phyloP scores from a whole-genome alignment of 1,140 invertebrate genomes.

The Amyelois transitella region DNA sequence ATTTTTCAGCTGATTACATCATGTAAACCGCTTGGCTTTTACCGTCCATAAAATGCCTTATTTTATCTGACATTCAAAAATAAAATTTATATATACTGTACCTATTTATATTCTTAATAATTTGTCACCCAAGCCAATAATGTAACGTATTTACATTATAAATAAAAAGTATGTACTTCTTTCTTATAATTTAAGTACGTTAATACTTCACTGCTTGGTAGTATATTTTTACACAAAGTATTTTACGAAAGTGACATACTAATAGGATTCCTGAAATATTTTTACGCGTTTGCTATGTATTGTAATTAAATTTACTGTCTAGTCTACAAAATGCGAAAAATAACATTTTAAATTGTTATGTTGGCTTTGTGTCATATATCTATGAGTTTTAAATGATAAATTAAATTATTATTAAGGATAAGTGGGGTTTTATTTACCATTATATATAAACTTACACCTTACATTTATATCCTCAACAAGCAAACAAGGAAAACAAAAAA shows the following conservation, averaged over 20 bases:
- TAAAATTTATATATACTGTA: not conserved
- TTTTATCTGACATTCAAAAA: not conserved
- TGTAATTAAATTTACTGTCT: not conserved
- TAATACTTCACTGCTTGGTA: constrained; percentile 32
- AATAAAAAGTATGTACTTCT: too few relatives aligned
- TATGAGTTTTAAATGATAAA: not conserved
- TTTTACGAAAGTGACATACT: not conserved
- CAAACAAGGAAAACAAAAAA: too few relatives aligned
- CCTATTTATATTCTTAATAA: constrained; percentile 8
- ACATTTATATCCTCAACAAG: too few relatives aligned
- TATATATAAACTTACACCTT: too few relatives aligned
- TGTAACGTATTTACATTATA: too few relatives aligned
- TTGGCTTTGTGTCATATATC: not conserved
- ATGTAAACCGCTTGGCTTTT: constrained; percentile 42
- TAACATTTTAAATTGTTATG: not conserved
- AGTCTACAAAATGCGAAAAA: constrained; percentile 1
- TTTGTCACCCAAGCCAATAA: too few relatives aligned
- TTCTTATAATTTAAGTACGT: too few relatives aligned
- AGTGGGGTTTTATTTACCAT: not conserved
- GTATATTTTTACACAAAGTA: constrained; percentile 20
- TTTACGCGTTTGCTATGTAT: constrained; percentile 2
- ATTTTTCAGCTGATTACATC: not conserved
- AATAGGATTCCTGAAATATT: too few relatives aligned
- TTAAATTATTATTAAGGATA: not conserved
- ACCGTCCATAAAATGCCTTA: constrained; percentile 35